phyloP scores from a whole-genome alignment of 2,797 vertebrate species.

The Lerista edwardsae region DNA sequence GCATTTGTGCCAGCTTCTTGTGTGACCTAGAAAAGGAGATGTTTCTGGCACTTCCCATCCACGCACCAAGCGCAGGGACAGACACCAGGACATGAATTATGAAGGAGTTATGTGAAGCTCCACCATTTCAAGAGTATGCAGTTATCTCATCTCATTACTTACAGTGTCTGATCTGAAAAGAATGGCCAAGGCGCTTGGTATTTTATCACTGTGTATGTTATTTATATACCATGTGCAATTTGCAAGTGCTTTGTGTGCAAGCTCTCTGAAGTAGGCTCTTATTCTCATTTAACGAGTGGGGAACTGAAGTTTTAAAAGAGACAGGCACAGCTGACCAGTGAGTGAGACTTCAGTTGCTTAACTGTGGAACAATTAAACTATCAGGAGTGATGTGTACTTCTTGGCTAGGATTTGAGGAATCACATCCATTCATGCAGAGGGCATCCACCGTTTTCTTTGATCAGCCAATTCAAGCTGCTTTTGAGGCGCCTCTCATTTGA shows the following conservation, averaged over 20 bases:
- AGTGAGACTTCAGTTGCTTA: background rate
- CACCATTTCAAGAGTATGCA: background rate
- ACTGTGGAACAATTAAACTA: background rate
- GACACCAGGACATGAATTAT: constrained; percentile 21
- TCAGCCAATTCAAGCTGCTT: background rate
- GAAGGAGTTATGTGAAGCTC: constrained; percentile 9
- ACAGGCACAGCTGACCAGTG: background rate
- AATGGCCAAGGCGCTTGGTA: background rate
- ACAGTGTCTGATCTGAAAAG: constrained; percentile 10
- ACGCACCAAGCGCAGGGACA: background rate
- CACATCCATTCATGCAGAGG: background rate
- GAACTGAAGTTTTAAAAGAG: background rate
- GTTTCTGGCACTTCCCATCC: constrained; percentile 11
- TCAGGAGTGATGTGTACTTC: background rate
- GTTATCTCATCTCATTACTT: constrained; percentile 13
- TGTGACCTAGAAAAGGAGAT: constrained; percentile 14
- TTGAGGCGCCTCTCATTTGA: background rate
- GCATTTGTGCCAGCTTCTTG: background rate
- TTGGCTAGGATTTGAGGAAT: background rate
- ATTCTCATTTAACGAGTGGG: background rate
- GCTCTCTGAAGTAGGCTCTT: background rate
- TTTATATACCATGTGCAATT: background rate
- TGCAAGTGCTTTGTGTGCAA: background rate
- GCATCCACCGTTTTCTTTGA: background rate
- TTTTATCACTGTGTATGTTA: constrained; percentile 8